Evolutionary conservation across 2,113 vertebrate genomes (phyloP), one percentile per base, ranked within the genome.

Genomic region (Phoenicopterus ruber): DNA sequence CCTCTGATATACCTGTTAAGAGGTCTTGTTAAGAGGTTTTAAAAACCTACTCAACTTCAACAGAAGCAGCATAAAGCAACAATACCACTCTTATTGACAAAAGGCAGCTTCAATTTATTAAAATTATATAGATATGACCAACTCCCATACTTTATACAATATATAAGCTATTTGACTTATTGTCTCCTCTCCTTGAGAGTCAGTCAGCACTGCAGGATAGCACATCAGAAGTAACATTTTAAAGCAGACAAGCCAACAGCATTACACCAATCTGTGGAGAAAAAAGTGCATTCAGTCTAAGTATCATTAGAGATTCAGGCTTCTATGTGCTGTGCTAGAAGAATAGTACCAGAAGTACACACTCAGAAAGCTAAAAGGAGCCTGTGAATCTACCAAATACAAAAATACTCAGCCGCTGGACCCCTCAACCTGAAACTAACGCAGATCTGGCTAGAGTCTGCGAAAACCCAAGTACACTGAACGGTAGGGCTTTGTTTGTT

Each of bases 1-100:
- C 40, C 55, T 81, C 63, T n/a, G 26, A 9, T 17, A 47, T 9
- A 57, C 1, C 13, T 55, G 7, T n/a, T 57, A 38, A 0, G 0
- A 93, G 15, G 19, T n/a, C 73, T 50, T 25, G 7, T n/a, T 57
- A 38, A 0, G 0, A 93, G 15, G 19, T n/a, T 77, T 50, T 25
- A 72, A 67, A 93, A 76, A 14, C 7, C 34, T 77, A 61, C 11
- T 7, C 24, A 70, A 36, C 21, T 96, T 90, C 67, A 49, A 79
- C 5, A 91, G 52, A 25, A 85, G 22, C 6, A 59, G 40, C 26
- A 77, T 22, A 85, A 83, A 88, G 42, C 34, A 61, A 77, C 17
- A 46, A 32, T 13, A 58, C 6, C 28, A 40, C 50, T 49, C 74
- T 32, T 58, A 40, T 0, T 80, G 63, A 72, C 42, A 82, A 57